These are phyloP conservation scores for Pantala flavescens DNA, from an alignment of 1,140 invertebrate species.

Conservation along the genomic window DNA sequence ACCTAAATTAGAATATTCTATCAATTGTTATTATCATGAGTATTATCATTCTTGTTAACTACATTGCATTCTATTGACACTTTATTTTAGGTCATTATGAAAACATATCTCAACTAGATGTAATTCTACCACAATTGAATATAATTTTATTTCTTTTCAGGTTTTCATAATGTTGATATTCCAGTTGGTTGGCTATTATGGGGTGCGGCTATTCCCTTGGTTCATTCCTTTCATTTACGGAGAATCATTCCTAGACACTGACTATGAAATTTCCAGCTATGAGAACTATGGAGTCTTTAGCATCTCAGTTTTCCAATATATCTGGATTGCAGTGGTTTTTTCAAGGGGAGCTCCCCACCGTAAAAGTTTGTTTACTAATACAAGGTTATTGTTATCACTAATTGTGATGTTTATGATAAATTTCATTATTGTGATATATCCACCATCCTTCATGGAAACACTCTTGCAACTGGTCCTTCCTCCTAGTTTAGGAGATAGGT, in stretches of 20 bases:
- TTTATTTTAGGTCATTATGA: no score
- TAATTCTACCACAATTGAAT: no score
- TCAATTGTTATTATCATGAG: no score
- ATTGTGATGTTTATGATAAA: constrained; percentile 50
- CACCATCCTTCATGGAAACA: constrained; percentile 47
- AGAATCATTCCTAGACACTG: constrained; percentile 24
- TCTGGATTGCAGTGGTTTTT: constrained; percentile 79
- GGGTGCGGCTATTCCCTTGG: constrained; percentile 58
- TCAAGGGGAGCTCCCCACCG: constrained; percentile 85
- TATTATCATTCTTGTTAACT: no score
- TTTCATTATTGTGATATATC: constrained; percentile 56
- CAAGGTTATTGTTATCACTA: constrained; percentile 50
- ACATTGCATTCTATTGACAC: no score
- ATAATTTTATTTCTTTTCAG: constrained; percentile 40
- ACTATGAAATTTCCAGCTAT: constrained; percentile 43
- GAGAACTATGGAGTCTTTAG: constrained; percentile 81
- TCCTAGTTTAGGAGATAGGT: constrained; percentile 33
- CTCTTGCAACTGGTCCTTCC: constrained; percentile 57
- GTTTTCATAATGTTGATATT: constrained; percentile 55
- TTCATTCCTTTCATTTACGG: constrained; percentile 40
- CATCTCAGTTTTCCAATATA: constrained; percentile 87
- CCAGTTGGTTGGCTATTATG: constrained; percentile 54
- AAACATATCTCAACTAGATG: no score
- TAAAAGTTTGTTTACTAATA: constrained; percentile 70
- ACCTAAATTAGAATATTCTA: no score